Evolutionary conservation across 2,797 vertebrate genomes (phyloP), one percentile per base, ranked within the genome.

Genomic region (Limnodromus scolopaceus): DNA sequence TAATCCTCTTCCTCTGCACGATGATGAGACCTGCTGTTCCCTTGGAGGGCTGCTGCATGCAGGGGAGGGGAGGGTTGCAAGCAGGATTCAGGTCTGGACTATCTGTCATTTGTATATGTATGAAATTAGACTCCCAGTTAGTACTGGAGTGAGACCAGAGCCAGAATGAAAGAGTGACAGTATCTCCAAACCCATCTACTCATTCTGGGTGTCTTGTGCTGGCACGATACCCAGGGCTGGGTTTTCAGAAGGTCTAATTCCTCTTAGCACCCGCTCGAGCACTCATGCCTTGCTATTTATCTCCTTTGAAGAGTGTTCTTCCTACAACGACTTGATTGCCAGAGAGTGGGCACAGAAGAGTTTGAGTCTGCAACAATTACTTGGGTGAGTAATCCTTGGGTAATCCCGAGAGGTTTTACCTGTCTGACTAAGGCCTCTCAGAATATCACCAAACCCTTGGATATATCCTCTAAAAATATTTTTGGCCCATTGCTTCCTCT

Each of bases 381-480:
- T 55, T 61, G 41, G 61, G 83, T 92, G 89, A 95, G 80, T 91
- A 97, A 96, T 87, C 80, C 74, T 68, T 74, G 88, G 71, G 71
- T 92, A 87, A 92, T 93, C 66, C 90, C 1, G 0, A 83, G 90
- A 92, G 86, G 78, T 57, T 90, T 96, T 93, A 93, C 93, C 78
- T 91, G 80, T 22, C 55, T 91, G 83, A 82, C 48, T 89, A 85
- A 96, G 75, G 64, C 61, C 69, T 77, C 86, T 88, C 61, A 51
- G 64, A 51, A 36, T 79, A 94, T 68, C 64, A 79, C 74, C 80
- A 82, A 83, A 82, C 27, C 34, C 58, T 74, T 60, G n/a, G 28
- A 49, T 93, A 68, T 32, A 82, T 24, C 32, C 64, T 77, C 48
- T 75, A 49, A 80, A 94, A 74, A 53, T 66, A 60, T 74, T 72